Conservation (phyloP, 2,888 invertebrate genomes). For the Parapristionchus giblindavisi region DNA sequence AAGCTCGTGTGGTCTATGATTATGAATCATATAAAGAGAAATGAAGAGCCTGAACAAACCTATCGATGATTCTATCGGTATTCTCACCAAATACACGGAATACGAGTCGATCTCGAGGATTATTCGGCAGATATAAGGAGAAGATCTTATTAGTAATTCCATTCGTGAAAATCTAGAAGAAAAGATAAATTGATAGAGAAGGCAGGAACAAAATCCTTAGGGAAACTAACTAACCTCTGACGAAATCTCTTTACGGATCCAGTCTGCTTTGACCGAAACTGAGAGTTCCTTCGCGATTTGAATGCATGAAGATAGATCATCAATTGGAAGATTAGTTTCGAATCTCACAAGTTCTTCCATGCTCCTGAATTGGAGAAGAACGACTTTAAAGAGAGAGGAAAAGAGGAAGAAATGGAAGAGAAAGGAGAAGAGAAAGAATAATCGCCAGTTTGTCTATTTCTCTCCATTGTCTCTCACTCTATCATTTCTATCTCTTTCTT, state of each 20-base stretch:
- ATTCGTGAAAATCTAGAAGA: constrained; percentile 60
- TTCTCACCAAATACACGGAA: constrained; percentile 69
- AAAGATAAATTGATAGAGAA: constrained; percentile 12
- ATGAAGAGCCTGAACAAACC: constrained; percentile 42
- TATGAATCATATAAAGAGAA: background rate
- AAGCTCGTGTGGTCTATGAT: constrained; percentile 59
- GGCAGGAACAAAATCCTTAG: background rate
- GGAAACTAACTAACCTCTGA: constrained; percentile 39
- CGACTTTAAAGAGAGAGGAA: constrained; percentile 5
- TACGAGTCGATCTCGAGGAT: constrained; percentile 53
- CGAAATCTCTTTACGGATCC: constrained; percentile 33
- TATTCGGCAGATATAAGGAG: constrained; percentile 45
- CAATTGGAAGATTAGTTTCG: constrained; percentile 8
- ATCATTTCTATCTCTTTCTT: constrained; percentile 17
- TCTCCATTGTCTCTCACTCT: background rate
- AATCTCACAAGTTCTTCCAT: constrained; percentile 19
- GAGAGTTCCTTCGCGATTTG: constrained; percentile 3
- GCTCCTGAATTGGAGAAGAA: background rate
- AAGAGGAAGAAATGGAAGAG: background rate
- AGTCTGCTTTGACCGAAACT: constrained; percentile 38
- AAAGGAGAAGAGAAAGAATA: constrained; percentile 12
- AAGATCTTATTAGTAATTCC: constrained; percentile 69
- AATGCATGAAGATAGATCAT: constrained; percentile 19
- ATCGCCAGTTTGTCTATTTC: too few relatives aligned
- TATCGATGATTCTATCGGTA: constrained; percentile 68